Conservation (phyloP, 2,888 invertebrate genomes). For the Orchesellides sinensis region DNA sequence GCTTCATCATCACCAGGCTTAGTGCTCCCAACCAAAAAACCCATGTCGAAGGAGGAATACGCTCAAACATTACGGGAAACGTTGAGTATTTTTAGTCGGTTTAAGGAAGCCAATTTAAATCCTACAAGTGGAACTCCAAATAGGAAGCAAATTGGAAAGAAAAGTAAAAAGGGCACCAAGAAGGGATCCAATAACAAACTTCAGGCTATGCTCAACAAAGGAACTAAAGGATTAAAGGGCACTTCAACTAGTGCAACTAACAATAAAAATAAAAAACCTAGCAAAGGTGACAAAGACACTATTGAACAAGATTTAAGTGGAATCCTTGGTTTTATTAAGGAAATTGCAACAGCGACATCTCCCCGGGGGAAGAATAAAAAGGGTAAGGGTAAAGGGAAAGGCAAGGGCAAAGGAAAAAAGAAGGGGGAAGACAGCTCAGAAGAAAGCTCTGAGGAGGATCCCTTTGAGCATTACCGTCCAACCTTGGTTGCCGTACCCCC, state of each 20-base stretch:
- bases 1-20: too few relatives aligned
- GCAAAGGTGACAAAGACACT: background rate
- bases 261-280: background rate
- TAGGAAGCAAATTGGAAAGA: too few relatives aligned
- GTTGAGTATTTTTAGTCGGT: constrained; percentile 28
- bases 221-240: background rate
- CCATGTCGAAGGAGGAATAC: constrained; percentile 37
- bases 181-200: background rate
- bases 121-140: background rate
- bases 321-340: too few relatives aligned
- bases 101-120: constrained; percentile 19
- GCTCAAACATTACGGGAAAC: constrained; percentile 39
- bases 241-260: background rate
- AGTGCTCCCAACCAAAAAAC: constrained; percentile 37
- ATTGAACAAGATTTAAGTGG: too few relatives aligned
- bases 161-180: too few relatives aligned
- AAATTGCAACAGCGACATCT: too few relatives aligned
- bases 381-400: background rate
- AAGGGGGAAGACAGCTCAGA: constrained; percentile 12
- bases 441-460: constrained; percentile 4
- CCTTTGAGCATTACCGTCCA: background rate
- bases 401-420: constrained; percentile 15
- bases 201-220: too few relatives aligned
- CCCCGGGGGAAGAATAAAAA: constrained; percentile 5
- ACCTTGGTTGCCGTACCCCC: constrained; percentile 37